Evolutionary conservation across 2,113 vertebrate species (phyloP), one percentile per base, ranked within the genome.

Genomic region (Poeciliopsis turrubarensis): DNA sequence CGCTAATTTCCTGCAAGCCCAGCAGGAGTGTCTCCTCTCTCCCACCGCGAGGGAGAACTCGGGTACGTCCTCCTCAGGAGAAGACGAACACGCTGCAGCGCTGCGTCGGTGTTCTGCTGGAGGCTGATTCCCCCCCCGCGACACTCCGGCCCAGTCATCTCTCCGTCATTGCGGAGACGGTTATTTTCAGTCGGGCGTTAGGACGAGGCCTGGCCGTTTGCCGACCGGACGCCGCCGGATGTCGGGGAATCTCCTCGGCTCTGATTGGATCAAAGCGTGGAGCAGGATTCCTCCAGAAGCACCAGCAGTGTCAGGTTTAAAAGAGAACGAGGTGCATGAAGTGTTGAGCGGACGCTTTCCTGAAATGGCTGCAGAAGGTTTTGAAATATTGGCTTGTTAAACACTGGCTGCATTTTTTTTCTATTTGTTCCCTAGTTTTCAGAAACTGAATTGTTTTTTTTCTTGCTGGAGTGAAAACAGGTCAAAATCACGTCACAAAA

Each of bases 91-190:
- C 71, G 73, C 81, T 77, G 54, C 83, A 81, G 63, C 29, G 75
- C 80, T 72, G 81, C n/a, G 83, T 85, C 80, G 86, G 85, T 89
- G 89, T 88, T 80, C 77, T 73, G 82, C 77, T 80, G 77, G 51
- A 26, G 37, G 69, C 64, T 70, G 78, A 84, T 83, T 88, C 87
- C 86, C 84, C 84, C 83, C 83, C 73, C 64, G 83, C 64, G 76
- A 89, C 87, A 78, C 84, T 75, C 81, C 61, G 82, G 75, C 73
- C 79, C 83, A 90, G 83, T 82, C 81, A 81, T 86, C 87, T 68
- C 65, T 44, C 83, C 65, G 82, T 88, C 72, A 71, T 88, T 85
- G 82, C 67, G 51, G 17, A 29, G 47, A 41, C 30, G 68, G 72
- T 82, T 86, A 76, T 90, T 89, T 86, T 31, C 73, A 79, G 81